Evolutionary conservation across 92 coral and sea anemone genomes (phyloP), one percentile per base, ranked within the genome.

Genomic region (Paramuricea clavata): DNA sequence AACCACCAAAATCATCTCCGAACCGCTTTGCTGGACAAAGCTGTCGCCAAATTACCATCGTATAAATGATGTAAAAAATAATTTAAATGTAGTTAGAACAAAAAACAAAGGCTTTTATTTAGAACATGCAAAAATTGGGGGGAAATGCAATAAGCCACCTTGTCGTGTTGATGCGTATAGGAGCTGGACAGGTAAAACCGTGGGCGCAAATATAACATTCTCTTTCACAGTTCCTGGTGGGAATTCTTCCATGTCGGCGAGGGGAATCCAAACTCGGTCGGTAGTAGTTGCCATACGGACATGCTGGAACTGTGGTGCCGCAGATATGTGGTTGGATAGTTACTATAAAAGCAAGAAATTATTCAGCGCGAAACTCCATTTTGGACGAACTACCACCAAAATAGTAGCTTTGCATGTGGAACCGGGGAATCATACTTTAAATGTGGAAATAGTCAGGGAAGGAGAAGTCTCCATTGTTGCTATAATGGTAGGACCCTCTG

Each of bases 81-180:
- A 90, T 12, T 69, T 94, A 39, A 44, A 81, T 17, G 81, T 89
- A 30, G 89, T 68, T 3, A 82, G 84, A 1, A 87, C 82, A 19
- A 69, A 61, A 17, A 78, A 86, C 3, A 78, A 47, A 15, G 83
- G 82, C 49, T 94, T 94, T 61, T 41, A 32, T 21, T 86, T 52
- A 6, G 27, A 87, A 12, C 61, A 74, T 22, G 68, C 84, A 5
- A 42, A 52, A 15, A 79, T 61, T 25, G 54, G 72, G 31, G 42
- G 72, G 32, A 35, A 86, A 11, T n/a, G 22, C 22, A 8, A 5
- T 0, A n/a, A 25, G 25, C 81, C 44, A 28, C 71, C 50, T 16
- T 47, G 62, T 26, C 93, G 97, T 34, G 82, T 78, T 3, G 97
- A 93, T 21, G 90, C 94, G 7, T 93, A 86, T 81, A 94, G 93